A percentile compares a stretch with the other conserved stretches of the same genome.
Conservation (phyloP, 2,113 vertebrate genomes). For the Collichthys lucidus region DNA sequence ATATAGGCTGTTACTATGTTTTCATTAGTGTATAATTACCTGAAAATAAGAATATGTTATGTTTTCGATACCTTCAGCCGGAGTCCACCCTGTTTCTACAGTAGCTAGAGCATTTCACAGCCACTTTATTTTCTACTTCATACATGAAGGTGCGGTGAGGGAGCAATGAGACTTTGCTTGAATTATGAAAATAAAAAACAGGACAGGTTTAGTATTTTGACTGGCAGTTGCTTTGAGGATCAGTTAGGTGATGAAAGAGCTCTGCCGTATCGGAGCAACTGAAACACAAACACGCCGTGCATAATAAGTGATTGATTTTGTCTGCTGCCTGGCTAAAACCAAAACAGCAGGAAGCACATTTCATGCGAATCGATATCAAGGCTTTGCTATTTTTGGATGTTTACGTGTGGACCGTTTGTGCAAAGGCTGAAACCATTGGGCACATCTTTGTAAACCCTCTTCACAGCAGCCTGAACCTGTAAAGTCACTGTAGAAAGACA, state of each 20-base stretch:
- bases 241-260: not conserved
- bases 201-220: conserved; percentile 8
- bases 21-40: too few species aligned
- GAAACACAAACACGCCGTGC: not conserved
- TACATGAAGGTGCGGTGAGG: too few species aligned
- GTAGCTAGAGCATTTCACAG: too few species aligned
- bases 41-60: too few species aligned
- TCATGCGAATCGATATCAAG: not conserved
- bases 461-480: not conserved
- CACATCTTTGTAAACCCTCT: not conserved
- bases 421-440: not conserved
- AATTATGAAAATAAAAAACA: conserved; percentile 26
- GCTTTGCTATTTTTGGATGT: not conserved
- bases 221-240: not conserved
- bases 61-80: too few species aligned
- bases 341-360: not conserved
- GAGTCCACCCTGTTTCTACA: too few species aligned
- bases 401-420: not conserved
- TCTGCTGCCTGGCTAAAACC: not conserved
- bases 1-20: too few species aligned
- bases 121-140: too few species aligned
- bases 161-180: not conserved
- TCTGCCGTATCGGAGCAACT: not conserved
- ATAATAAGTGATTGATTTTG: not conserved
- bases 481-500: not conserved